Evolutionary conservation across 2,888 invertebrate species (phyloP).

Genomic region (Ceriagrion tenellum): DNA sequence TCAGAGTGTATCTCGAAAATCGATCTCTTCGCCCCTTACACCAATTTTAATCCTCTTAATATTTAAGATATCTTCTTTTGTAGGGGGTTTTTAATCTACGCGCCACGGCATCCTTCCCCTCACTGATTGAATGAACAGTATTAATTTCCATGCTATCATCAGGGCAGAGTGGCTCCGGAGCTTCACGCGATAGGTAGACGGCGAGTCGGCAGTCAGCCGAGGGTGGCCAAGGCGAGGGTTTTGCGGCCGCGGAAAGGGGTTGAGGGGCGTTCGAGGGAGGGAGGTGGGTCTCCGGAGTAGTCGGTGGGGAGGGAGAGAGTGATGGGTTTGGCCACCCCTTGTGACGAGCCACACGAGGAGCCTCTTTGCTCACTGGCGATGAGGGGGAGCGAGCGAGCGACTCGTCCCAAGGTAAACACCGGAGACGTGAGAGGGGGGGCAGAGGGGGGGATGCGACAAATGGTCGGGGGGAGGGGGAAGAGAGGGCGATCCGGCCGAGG

Average conservation of each 20-base stretch:
- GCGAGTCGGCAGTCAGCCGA: not conserved
- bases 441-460: not conserved
- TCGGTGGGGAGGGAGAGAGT: not conserved
- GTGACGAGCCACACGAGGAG: conserved; percentile 38
- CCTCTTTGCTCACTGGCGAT: conserved; percentile 11
- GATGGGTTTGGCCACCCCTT: conserved; percentile 49
- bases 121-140: not conserved
- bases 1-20: not conserved
- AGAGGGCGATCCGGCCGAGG: not conserved
- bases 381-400: not conserved
- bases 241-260: not conserved
- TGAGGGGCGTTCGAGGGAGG: not conserved
- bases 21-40: too few species aligned
- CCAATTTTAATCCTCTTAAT: not conserved
- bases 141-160: conserved; percentile 51
- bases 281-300: not conserved
- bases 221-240: not conserved
- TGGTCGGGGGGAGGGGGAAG: not conserved
- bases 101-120: not conserved
- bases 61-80: not conserved
- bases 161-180: not conserved
- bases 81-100: not conserved
- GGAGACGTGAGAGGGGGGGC: not conserved
- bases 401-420: conserved; percentile 13
- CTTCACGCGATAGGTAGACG: not conserved